Percentiles rank a stretch among this genome's conserved stretches.
These are phyloP conservation scores for Zapornia atra DNA, from an alignment of 2,113 vertebrate genomes.

Conservation along the genomic window DNA sequence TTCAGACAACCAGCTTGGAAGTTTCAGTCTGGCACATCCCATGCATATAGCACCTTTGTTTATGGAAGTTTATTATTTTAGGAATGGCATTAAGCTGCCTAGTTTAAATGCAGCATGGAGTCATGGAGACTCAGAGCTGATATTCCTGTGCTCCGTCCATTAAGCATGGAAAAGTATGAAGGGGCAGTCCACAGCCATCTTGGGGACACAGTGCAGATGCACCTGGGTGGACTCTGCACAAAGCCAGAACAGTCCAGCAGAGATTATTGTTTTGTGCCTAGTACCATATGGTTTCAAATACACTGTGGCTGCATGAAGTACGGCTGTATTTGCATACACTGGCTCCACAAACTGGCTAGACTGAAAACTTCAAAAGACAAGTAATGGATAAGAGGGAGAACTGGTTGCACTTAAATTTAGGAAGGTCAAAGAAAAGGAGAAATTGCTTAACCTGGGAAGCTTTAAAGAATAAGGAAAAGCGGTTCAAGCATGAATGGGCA, in stretches of 20 bases:
- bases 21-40: neutral
- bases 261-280: neutral
- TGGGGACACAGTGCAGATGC: neutral
- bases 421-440: neutral
- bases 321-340: neutral
- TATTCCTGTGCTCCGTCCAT: neutral
- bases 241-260: neutral
- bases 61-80: neutral
- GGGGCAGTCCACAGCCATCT: neutral
- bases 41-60: neutral
- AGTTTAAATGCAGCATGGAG: neutral
- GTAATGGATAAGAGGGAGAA: neutral
- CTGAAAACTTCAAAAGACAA: neutral
- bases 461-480: neutral
- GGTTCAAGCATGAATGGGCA: neutral
- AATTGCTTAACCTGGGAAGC: neutral
- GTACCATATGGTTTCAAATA: neutral
- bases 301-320: neutral
- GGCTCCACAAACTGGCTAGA: neutral
- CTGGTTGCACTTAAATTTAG: neutral
- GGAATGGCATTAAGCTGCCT: neutral
- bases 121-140: neutral
- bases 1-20: neutral
- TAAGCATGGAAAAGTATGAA: neutral
- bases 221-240: neutral